Percentiles rank a stretch among this genome's conserved stretches.
Conservation (phyloP, 2,888 invertebrate species). For the Tachina lurida region DNA sequence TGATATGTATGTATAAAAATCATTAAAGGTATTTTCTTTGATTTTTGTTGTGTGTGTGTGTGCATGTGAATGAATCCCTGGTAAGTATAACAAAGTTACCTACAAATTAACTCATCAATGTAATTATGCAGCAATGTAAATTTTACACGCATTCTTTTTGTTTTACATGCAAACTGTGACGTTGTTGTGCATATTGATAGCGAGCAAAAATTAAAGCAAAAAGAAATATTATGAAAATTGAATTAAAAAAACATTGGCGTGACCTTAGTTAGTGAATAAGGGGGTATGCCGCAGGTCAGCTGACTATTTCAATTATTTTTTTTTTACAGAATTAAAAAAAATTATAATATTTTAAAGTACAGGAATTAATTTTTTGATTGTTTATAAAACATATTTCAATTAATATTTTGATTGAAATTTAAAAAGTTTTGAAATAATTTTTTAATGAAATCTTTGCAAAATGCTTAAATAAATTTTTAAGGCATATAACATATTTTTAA, state of each 20-base stretch:
- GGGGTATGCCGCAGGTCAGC: no score
- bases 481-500: no score
- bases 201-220: constrained; percentile 19
- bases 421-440: no score
- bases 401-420: no score
- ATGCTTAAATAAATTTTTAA: no score
- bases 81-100: constrained; percentile 36
- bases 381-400: no score
- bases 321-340: no score
- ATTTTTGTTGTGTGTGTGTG: neutral
- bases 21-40: neutral
- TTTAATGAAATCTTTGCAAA: no score
- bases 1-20: neutral
- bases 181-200: constrained; percentile 39
- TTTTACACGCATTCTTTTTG: constrained; percentile 53
- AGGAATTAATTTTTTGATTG: no score
- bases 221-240: constrained; percentile 19
- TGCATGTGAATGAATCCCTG: constrained; percentile 1
- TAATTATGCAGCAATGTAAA: constrained; percentile 55
- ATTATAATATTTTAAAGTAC: no score
- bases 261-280: neutral
- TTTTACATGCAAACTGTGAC: constrained; percentile 60
- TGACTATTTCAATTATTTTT: no score
- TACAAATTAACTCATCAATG: constrained; percentile 61
- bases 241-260: constrained; percentile 43